A percentile compares a stretch with the other conserved stretches of the same genome.
These are phyloP conservation scores for Apoderus coryli DNA, from an alignment of 2,888 invertebrate species.

Conservation along the genomic window DNA sequence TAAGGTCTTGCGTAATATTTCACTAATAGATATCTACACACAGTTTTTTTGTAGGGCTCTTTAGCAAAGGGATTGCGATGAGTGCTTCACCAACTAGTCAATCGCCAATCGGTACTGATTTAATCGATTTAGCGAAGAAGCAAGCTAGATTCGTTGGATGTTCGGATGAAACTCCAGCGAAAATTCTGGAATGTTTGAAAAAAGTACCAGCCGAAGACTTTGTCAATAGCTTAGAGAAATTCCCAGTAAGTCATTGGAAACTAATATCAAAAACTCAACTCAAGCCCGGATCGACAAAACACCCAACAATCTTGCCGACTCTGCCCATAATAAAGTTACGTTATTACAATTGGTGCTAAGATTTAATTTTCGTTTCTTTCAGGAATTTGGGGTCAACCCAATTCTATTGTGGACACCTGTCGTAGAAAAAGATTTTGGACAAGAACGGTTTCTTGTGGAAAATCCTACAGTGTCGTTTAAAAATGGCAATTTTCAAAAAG, in stretches of 20 bases:
- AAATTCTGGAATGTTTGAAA: conserved; percentile 45
- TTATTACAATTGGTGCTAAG: no score
- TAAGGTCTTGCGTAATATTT: no score
- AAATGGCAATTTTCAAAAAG: conserved; percentile 39
- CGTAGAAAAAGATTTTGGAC: conserved; percentile 46
- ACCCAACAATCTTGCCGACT: no score
- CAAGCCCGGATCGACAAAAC: no score
- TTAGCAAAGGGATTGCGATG: conserved; percentile 55
- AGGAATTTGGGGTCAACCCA: conserved; percentile 40
- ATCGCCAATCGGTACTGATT: conserved; percentile 38
- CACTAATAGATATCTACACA: no score
- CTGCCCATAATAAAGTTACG: no score
- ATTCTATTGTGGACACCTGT: conserved; percentile 42
- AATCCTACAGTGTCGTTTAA: conserved; percentile 41
- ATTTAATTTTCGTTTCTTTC: conserved; percentile 17
- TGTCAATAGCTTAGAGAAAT: conserved; percentile 33
- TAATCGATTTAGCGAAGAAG: conserved; percentile 41
- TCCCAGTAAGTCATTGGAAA: conserved; percentile 38
- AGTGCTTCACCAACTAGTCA: conserved; percentile 46
- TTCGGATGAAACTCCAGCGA: conserved; percentile 37
- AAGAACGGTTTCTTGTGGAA: conserved; percentile 44
- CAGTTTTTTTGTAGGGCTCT: conserved; percentile 40
- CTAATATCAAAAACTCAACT: no score
- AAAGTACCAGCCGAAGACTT: conserved; percentile 37
- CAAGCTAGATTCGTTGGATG: conserved; percentile 48